Conservation (phyloP, 2,888 invertebrate species). For the Chrysomela aeneicollis region DNA sequence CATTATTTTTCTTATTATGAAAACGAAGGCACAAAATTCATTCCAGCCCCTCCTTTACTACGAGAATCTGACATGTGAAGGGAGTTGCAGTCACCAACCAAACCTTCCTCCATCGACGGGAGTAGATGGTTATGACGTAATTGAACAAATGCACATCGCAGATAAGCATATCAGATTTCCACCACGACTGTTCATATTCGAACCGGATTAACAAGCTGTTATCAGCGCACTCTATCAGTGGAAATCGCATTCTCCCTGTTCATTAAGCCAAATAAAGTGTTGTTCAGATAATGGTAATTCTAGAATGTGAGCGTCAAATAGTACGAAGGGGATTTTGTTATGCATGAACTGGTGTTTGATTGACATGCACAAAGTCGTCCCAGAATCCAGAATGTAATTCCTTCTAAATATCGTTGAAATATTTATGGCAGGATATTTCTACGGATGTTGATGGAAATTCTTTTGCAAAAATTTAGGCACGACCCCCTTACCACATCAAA, state of each 20-base stretch:
- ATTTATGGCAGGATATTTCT: too few relatives aligned
- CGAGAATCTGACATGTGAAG: constrained; percentile 22
- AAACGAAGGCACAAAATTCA: too few relatives aligned
- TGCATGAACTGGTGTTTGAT: constrained; percentile 5
- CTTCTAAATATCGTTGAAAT: too few relatives aligned
- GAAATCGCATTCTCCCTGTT: constrained; percentile 35
- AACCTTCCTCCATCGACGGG: constrained; percentile 27
- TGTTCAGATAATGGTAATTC: constrained; percentile 29
- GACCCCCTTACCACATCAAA: too few relatives aligned
- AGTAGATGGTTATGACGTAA: constrained; percentile 47
- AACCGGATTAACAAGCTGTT: constrained; percentile 53
- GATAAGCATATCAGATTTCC: constrained; percentile 53
- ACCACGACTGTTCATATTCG: constrained; percentile 45
- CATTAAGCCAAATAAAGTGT: constrained; percentile 29
- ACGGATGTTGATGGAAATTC: too few relatives aligned
- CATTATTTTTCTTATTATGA: too few relatives aligned
- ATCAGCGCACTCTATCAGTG: constrained; percentile 52
- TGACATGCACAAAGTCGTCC: constrained; percentile 25
- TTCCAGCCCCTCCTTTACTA: too few relatives aligned
- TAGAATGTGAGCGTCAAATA: constrained; percentile 20
- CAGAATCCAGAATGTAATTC: too few relatives aligned
- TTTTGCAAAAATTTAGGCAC: too few relatives aligned
- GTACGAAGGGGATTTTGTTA: constrained; percentile 9
- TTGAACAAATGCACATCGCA: constrained; percentile 49
- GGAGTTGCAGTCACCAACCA: constrained; percentile 26